These are phyloP conservation scores for Mus musculus DNA, from an alignment of 2,113 vertebrate species.

Conservation along the genomic window DNA sequence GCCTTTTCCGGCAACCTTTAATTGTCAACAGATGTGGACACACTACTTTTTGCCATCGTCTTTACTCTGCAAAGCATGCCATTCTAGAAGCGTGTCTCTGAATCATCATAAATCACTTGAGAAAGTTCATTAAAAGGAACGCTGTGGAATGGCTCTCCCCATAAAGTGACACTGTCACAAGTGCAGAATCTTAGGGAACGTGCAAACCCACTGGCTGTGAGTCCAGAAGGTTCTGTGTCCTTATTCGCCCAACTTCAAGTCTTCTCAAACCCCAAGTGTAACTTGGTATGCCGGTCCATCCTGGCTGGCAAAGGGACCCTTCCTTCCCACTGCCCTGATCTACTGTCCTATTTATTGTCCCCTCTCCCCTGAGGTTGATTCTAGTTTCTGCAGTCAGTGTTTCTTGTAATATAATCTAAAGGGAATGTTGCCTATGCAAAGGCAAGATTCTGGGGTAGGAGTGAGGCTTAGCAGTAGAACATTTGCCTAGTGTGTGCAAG, in stretches of 20 bases:
- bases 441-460: neutral
- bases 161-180: neutral
- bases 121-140: constrained; percentile 63
- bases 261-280: neutral
- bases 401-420: constrained; percentile 21
- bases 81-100: constrained; percentile 10
- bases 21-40: constrained; percentile 68
- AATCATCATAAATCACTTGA: constrained; percentile 67
- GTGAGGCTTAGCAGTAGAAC: neutral
- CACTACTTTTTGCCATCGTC: constrained; percentile 41
- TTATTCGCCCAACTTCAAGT: neutral
- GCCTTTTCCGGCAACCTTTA: constrained; percentile 61
- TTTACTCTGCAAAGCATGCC: constrained; percentile 59
- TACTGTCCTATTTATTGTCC: neutral
- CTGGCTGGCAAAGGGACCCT: neutral
- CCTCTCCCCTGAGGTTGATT: neutral
- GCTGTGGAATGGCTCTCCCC: constrained; percentile 5
- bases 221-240: neutral
- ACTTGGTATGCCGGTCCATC: neutral
- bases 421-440: neutral
- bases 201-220: neutral
- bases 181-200: neutral
- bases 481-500: neutral
- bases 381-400: constrained; percentile 12
- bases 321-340: neutral